phyloP scores from a whole-genome alignment of 2,888 invertebrate genomes.

The Rhyacophila evoluta region DNA sequence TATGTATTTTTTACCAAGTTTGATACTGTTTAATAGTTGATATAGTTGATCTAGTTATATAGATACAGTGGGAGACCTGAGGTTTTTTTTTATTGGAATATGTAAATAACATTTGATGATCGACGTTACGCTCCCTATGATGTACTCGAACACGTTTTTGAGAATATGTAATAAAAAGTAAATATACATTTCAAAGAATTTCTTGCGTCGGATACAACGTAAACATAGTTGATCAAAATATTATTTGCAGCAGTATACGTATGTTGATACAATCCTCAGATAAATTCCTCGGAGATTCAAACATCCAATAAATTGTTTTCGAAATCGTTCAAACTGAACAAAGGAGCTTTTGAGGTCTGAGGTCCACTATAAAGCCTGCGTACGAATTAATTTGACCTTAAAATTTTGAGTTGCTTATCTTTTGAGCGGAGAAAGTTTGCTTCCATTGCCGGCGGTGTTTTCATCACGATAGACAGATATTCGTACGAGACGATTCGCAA shows the following conservation, averaged over 20 bases:
- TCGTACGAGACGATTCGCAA: not conserved
- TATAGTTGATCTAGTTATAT: too few relatives aligned
- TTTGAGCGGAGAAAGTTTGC: conserved; percentile 8
- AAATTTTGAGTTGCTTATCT: conserved; percentile 17
- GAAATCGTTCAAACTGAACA: conserved; percentile 14
- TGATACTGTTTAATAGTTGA: too few relatives aligned
- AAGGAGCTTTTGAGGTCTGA: not conserved
- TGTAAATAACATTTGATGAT: too few relatives aligned
- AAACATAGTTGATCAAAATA: conserved; percentile 21
- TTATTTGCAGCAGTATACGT: not conserved
- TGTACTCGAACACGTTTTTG: too few relatives aligned
- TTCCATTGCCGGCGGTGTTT: not conserved
- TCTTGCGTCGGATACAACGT: not conserved
- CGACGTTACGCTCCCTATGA: too few relatives aligned
- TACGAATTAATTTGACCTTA: conserved; percentile 15
- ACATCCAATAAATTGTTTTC: conserved; percentile 22
- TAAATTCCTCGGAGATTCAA: conserved; percentile 4
- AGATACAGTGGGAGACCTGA: too few relatives aligned
- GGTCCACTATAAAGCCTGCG: conserved; percentile 1
- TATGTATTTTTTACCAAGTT: too few relatives aligned
- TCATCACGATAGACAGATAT: conserved; percentile 23
- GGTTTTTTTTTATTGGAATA: too few relatives aligned
- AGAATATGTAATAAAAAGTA: too few relatives aligned
- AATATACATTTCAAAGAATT: not conserved
- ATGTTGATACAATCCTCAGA: not conserved